Evolutionary conservation across 2,113 vertebrate genomes (phyloP).

Genomic region (Prochilodus magdalenae): DNA sequence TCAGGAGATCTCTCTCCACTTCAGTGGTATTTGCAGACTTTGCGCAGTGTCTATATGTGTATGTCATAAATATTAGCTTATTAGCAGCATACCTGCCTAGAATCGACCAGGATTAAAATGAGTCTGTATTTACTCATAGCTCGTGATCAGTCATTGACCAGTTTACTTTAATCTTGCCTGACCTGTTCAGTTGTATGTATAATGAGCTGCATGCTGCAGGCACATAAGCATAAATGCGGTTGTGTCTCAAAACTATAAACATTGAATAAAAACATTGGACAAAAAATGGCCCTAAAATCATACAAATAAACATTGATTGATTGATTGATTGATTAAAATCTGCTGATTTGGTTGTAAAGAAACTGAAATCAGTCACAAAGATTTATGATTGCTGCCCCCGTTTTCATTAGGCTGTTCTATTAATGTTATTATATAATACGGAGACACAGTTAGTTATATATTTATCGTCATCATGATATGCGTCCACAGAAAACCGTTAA

Average conservation of each 20-base stretch:
- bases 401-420: not conserved
- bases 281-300: too few species aligned
- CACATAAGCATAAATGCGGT: too few species aligned
- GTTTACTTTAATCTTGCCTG: not conserved
- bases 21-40: not conserved
- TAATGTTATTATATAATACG: too few species aligned
- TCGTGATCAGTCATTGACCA: not conserved
- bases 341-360: not conserved
- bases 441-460: too few species aligned
- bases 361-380: not conserved
- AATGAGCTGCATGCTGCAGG: too few species aligned
- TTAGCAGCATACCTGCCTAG: not conserved
- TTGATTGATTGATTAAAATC: too few species aligned
- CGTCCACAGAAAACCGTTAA: too few species aligned
- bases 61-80: not conserved
- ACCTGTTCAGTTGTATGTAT: too few species aligned
- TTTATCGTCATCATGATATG: too few species aligned
- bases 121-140: too few species aligned
- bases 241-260: not conserved
- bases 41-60: not conserved
- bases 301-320: too few species aligned
- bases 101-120: not conserved
- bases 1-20: not conserved
- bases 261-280: too few species aligned
- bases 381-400: not conserved